Evolutionary conservation across 2,113 vertebrate genomes (phyloP).

Genomic region (Tupaia chinensis): DNA sequence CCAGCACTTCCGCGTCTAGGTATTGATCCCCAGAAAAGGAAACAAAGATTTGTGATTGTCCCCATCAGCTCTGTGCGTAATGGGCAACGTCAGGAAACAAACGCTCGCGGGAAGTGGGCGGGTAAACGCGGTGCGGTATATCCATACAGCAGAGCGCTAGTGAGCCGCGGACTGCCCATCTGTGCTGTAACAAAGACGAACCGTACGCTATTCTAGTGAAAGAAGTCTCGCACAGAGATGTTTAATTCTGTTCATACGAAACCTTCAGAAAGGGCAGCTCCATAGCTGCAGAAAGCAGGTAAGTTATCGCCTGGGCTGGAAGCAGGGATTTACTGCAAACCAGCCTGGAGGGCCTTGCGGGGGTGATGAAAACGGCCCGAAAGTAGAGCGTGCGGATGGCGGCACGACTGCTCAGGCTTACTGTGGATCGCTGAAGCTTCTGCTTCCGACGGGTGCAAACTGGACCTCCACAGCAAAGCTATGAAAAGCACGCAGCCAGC

Average conservation of each 20-base stretch:
- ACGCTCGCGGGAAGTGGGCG: not conserved
- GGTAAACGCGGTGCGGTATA: not conserved
- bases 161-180: not conserved
- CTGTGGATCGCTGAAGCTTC: not conserved
- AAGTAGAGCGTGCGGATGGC: not conserved
- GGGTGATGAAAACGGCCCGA: not conserved
- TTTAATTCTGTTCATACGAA: not conserved
- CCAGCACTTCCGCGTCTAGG: not conserved
- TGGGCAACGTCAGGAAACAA: not conserved
- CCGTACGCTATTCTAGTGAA: not conserved
- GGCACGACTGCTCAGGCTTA: not conserved
- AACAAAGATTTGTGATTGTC: not conserved
- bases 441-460: not conserved
- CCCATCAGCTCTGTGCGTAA: not conserved
- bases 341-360: too few relatives aligned
- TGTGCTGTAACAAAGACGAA: fast-evolving
- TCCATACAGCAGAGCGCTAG: too few relatives aligned
- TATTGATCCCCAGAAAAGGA: not conserved
- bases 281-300: not conserved
- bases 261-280: not conserved
- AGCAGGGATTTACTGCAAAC: too few relatives aligned
- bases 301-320: not conserved
- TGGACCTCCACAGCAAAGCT: not conserved
- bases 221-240: not conserved
- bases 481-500: not conserved